These are phyloP conservation scores for Venusia cambrica DNA, from an alignment of 2,888 invertebrate species.

Conservation along the genomic window DNA sequence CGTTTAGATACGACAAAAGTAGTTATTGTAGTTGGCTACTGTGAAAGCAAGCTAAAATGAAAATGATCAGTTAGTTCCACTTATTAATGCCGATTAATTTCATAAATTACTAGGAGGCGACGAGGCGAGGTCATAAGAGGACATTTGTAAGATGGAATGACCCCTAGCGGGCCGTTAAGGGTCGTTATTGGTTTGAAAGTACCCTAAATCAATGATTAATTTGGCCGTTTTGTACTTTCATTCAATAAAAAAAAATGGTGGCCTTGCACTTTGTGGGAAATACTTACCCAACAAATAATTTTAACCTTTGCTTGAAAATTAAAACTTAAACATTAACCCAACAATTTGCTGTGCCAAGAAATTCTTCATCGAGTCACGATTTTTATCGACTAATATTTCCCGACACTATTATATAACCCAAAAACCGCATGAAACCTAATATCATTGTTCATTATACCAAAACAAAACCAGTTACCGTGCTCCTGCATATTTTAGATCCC, in stretches of 20 bases:
- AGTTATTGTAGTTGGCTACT: too few species aligned
- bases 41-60: too few species aligned
- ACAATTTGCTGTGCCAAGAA: too few species aligned
- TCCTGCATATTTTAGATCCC: slow-evolving; percentile 70
- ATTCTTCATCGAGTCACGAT: too few species aligned
- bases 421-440: slow-evolving; percentile 36
- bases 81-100: slow-evolving; percentile 44
- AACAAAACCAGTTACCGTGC: slow-evolving; percentile 72
- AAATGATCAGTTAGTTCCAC: slow-evolving; percentile 16
- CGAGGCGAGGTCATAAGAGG: slow-evolving; percentile 58
- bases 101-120: slow-evolving; percentile 43
- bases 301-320: too few species aligned
- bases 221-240: slow-evolving; percentile 26
- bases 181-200: slow-evolving; percentile 47
- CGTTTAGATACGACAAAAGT: too few species aligned
- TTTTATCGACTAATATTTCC: too few species aligned
- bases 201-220: slow-evolving; percentile 63
- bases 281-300: too few species aligned
- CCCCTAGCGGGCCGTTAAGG: slow-evolving; percentile 46
- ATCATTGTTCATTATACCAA: slow-evolving; percentile 63
- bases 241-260: too few species aligned
- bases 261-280: too few species aligned
- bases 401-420: too few species aligned
- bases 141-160: slow-evolving; percentile 61
- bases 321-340: too few species aligned